These are phyloP conservation scores for Drosophila subobscura DNA, from an alignment of 1,140 invertebrate species.

Conservation along the genomic window DNA sequence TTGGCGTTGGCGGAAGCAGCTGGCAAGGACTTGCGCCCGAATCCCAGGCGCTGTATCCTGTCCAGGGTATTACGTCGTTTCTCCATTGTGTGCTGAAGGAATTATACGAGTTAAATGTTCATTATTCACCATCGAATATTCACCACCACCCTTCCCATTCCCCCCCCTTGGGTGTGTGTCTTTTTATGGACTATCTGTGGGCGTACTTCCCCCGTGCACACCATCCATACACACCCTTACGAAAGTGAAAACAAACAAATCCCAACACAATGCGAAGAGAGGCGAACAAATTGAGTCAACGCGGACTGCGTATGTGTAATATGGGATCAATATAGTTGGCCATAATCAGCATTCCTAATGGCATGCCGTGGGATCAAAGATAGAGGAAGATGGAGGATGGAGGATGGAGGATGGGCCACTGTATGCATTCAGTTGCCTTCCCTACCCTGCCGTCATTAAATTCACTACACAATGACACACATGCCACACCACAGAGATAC, in stretches of 20 bases:
- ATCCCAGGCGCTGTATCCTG: slow-evolving; percentile 90
- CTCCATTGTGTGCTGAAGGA: slow-evolving; percentile 70
- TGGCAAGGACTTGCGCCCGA: slow-evolving; percentile 85
- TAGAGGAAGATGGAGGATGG: slow-evolving; percentile 34
- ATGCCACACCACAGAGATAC: slow-evolving; percentile 24
- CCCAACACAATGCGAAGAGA: slow-evolving; percentile 32
- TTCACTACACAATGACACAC: slow-evolving; percentile 63
- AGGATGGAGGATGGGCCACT: slow-evolving; percentile 2
- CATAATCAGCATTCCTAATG: slow-evolving; percentile 3
- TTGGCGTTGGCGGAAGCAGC: slow-evolving; percentile 76
- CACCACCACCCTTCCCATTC: slow-evolving; percentile 20
- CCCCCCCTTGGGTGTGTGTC: slow-evolving; percentile 4
- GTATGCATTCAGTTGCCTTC: slow-evolving; percentile 36
- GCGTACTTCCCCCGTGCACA: slow-evolving; percentile 16
- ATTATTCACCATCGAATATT: slow-evolving; percentile 40
- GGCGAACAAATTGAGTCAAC: slow-evolving; percentile 38
- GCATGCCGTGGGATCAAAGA: slow-evolving; percentile 19
- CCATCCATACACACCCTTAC: slow-evolving; percentile 11
- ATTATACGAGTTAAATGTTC: slow-evolving; percentile 41
- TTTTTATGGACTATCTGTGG: slow-evolving; percentile 56
- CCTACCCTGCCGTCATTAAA: slow-evolving; percentile 36
- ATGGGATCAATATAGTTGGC: slow-evolving; percentile 13
- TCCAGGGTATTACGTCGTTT: slow-evolving; percentile 88
- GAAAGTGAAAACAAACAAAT: slow-evolving; percentile 54
- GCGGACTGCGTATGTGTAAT: slow-evolving; percentile 52